Percentiles rank a stretch among this genome's conserved stretches.
These are phyloP conservation scores for Ips typographus DNA, from an alignment of 1,140 invertebrate species.

Conservation along the genomic window DNA sequence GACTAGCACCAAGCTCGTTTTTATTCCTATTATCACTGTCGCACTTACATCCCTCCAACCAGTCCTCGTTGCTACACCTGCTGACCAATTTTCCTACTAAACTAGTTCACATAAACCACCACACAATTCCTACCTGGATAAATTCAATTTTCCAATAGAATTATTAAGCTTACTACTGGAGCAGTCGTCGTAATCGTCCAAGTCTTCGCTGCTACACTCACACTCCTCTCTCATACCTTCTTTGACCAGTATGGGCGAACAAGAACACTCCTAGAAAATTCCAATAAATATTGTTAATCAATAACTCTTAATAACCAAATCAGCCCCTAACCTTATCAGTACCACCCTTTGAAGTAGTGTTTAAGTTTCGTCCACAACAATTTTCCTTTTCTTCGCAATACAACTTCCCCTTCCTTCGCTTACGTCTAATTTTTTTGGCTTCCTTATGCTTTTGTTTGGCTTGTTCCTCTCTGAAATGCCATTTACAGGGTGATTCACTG, in stretches of 20 bases:
- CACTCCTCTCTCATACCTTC: slow-evolving; percentile 18
- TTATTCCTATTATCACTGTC: slow-evolving; percentile 37
- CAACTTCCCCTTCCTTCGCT: slow-evolving; percentile 70
- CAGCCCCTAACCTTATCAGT: not conserved
- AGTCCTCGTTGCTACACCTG: slow-evolving; percentile 38
- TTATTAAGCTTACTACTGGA: slow-evolving; percentile 22
- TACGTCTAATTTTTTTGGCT: slow-evolving; percentile 81
- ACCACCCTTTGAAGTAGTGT: not conserved
- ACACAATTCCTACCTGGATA: not conserved
- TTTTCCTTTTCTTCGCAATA: slow-evolving; percentile 44
- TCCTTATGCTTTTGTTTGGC: slow-evolving; percentile 81
- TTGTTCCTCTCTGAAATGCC: slow-evolving; percentile 66
- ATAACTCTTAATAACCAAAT: not conserved
- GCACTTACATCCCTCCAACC: slow-evolving; percentile 43
- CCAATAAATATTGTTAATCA: not conserved
- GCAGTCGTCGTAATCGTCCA: slow-evolving; percentile 37
- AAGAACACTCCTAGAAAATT: slow-evolving; percentile 39
- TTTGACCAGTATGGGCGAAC: slow-evolving; percentile 28
- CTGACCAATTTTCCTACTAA: too few relatives aligned
- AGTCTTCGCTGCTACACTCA: slow-evolving; percentile 27
- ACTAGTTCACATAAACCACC: not conserved
- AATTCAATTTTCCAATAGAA: slow-evolving; percentile 20
- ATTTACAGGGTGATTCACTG: not conserved
- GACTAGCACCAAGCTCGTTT: slow-evolving; percentile 13
- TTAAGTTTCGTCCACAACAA: slow-evolving; percentile 40